phyloP scores from a whole-genome alignment of 2,797 vertebrate genomes.

The Cossypha niveicapilla region DNA sequence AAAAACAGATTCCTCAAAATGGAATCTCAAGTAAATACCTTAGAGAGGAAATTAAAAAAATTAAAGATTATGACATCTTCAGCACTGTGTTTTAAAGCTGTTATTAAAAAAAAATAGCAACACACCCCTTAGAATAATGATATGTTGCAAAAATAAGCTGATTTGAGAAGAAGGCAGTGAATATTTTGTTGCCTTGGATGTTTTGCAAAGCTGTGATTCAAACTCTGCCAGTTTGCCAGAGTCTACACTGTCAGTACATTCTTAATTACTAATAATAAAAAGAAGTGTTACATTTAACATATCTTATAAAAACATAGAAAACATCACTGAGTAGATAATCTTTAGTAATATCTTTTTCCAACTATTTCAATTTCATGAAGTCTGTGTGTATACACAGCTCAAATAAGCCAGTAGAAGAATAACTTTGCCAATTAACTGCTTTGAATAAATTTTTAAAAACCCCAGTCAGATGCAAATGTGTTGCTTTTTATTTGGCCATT shows the following conservation, averaged over 20 bases:
- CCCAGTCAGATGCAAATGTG: not conserved
- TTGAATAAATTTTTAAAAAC: not conserved
- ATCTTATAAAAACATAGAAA: not conserved
- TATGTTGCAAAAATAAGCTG: not conserved
- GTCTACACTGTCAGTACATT: not conserved
- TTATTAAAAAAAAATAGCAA: not conserved
- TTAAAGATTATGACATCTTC: rapidly evolving
- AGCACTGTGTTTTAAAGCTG: not conserved
- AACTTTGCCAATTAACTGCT: not conserved
- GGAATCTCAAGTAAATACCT: not conserved
- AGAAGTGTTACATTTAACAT: not conserved
- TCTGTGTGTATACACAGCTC: not conserved
- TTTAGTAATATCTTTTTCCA: not conserved
- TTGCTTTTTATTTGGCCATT: not conserved
- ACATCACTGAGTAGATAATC: not conserved
- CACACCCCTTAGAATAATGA: not conserved
- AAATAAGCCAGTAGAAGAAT: not conserved
- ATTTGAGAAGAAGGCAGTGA: not conserved
- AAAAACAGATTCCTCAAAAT: not conserved
- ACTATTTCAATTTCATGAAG: not conserved
- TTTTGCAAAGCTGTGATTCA: not conserved
- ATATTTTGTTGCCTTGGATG: not conserved
- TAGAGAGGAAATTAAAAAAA: not conserved
- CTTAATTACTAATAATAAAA: not conserved
- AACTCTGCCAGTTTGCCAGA: not conserved